These are phyloP conservation scores for Ceratina calcarata DNA, from an alignment of 1,140 invertebrate genomes.

Conservation along the genomic window DNA sequence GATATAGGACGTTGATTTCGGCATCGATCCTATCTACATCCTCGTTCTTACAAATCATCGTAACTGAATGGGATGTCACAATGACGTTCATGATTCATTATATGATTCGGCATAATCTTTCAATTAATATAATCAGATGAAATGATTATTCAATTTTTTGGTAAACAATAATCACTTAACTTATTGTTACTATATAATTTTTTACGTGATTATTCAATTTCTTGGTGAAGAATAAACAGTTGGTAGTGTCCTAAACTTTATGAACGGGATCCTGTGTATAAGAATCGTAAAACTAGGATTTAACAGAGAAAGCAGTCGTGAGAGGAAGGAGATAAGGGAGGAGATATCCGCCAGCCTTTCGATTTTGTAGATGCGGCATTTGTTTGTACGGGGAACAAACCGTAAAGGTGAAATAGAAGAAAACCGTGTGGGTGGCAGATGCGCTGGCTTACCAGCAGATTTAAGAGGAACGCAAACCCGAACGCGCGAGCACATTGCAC, in stretches of 20 bases:
- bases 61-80: too few relatives aligned
- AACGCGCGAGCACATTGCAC: not conserved
- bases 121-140: too few relatives aligned
- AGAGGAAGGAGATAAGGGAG: conserved; percentile 19
- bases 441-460: conserved; percentile 30
- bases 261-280: not conserved
- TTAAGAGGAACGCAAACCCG: conserved; percentile 23
- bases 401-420: conserved; percentile 29
- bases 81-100: too few relatives aligned
- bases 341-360: not conserved
- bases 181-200: too few relatives aligned
- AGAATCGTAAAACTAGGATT: conserved; percentile 10
- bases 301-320: not conserved
- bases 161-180: too few relatives aligned
- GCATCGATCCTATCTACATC: too few relatives aligned
- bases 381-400: conserved; percentile 23
- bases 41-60: too few relatives aligned
- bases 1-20: too few relatives aligned
- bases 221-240: not conserved
- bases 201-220: too few relatives aligned
- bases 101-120: too few relatives aligned
- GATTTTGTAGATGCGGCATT: conserved; percentile 23
- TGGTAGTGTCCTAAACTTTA: not conserved
- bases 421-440: conserved; percentile 28
- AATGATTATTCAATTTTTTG: too few relatives aligned